Base-by-base conservation (phyloP, 2,113 vertebrate species). In the Pavo muticus region DNA sequence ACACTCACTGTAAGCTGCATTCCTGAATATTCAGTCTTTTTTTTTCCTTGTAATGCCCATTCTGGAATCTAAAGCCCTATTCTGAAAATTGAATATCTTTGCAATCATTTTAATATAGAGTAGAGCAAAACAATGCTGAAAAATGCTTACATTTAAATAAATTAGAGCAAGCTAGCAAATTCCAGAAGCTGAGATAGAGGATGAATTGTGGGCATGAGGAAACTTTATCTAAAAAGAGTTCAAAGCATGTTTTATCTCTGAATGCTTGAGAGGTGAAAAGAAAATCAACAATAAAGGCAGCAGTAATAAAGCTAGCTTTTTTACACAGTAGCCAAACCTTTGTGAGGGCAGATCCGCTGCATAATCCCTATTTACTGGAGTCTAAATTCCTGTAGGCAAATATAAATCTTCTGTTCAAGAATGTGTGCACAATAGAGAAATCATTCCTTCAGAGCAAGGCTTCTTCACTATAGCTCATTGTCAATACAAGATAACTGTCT, bases 331-430 rank as follows among this genome's bases (percentile, higher is more conserved):
- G 48, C 75, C 87, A 94, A 96, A 95, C 60, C 50, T 96, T 90
- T 92, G 57, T 87, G 93, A 96, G 67, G 68, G 70, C 19, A 93
- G 59, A 90, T 93, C 71, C 63, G 45, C 73, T 30, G 16, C 37
- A 92, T 54, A 96, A 93, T 94, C 71, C 54, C 45, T 96, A 45
- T 95, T 96, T 95, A 90, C 78, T 86, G 57, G 71, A 91, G 84
- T 89, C 90, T 94, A 37, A 91, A 91, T 73, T 95, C 83, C 80
- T 87, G 32, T 92, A 96, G 84, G 78, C 48, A 94, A 92, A 92
- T 90, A 87, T 91, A 97, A 96, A 95, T 97, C 94, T 92, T 96
- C 94, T 96, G 47, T 88, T 94, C 79, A 90, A 93, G 82, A 87
- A 82, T 88, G 72, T 94, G 64, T 88, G 88, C 77, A 90, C 40